phyloP scores from a whole-genome alignment of 1,140 invertebrate species.

The Formica selysi region DNA sequence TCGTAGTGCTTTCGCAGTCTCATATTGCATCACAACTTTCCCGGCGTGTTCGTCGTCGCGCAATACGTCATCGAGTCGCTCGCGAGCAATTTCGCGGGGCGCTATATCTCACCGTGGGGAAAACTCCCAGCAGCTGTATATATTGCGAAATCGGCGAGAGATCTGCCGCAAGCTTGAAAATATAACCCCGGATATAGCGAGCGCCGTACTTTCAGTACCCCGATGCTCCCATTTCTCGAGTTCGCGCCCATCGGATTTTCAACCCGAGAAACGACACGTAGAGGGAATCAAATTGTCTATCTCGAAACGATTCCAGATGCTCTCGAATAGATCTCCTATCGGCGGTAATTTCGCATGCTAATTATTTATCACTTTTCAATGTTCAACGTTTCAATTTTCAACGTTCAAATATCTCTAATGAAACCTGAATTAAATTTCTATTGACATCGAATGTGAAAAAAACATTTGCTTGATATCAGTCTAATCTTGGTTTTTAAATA shows the following conservation, averaged over 20 bases:
- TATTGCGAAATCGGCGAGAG: conserved; percentile 71
- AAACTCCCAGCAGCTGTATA: conserved; percentile 59
- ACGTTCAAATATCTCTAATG: too few species aligned
- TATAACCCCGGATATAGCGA: conserved; percentile 60
- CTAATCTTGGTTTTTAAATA: background rate
- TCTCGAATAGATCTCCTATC: background rate
- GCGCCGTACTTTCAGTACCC: conserved; percentile 64
- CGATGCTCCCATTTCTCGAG: conserved; percentile 65
- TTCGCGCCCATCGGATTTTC: conserved; percentile 64
- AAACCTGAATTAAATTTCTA: background rate
- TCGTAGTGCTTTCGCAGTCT: conserved; percentile 26
- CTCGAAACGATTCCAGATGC: background rate
- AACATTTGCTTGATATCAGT: background rate
- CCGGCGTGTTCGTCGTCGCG: conserved; percentile 50
- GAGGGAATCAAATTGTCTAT: conserved; percentile 33
- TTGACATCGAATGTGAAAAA: too few species aligned
- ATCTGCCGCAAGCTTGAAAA: conserved; percentile 68
- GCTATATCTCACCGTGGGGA: conserved; percentile 69
- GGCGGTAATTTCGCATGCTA: background rate
- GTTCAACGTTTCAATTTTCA: background rate
- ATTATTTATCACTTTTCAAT: conserved; percentile 16
- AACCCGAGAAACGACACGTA: background rate
- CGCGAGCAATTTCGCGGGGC: conserved; percentile 65
- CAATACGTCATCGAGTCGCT: conserved; percentile 56
- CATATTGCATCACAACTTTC: conserved; percentile 34